Percentiles rank a stretch among this genome's conserved stretches.
These are phyloP conservation scores for Peromyscus polionotus DNA, from an alignment of 2,113 vertebrate species.

Conservation along the genomic window DNA sequence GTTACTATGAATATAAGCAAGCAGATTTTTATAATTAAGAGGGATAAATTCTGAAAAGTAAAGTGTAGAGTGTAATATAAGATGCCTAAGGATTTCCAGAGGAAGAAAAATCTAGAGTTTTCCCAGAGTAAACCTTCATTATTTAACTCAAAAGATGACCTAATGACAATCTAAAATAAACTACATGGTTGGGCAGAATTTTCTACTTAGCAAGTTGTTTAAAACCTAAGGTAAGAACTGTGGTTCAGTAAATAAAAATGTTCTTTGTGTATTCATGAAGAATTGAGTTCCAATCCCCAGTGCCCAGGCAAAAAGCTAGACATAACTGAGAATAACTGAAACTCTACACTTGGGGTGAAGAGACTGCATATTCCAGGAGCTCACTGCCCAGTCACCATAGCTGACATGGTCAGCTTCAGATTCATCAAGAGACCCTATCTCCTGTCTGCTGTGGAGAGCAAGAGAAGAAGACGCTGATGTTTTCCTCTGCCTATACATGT, in stretches of 20 bases:
- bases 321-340: background rate
- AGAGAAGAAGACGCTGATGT: background rate
- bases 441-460: background rate
- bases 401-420: background rate
- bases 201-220: constrained; percentile 34
- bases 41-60: background rate
- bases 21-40: background rate
- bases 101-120: background rate
- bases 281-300: background rate
- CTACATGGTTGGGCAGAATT: background rate
- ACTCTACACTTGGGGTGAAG: background rate
- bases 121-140: background rate
- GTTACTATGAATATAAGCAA: background rate
- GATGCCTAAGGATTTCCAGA: background rate
- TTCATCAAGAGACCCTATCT: background rate
- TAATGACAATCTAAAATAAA: background rate
- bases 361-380: background rate
- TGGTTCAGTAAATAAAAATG: background rate
- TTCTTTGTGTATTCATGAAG: background rate
- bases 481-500: background rate
- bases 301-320: background rate
- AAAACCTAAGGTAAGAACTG: constrained; percentile 7
- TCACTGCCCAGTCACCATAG: background rate
- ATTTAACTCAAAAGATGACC: background rate
- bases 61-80: background rate